A percentile compares a stretch with the other conserved stretches of the same genome.
phyloP scores from a whole-genome alignment of 2,888 invertebrate species.

The Apotomis capreana region DNA sequence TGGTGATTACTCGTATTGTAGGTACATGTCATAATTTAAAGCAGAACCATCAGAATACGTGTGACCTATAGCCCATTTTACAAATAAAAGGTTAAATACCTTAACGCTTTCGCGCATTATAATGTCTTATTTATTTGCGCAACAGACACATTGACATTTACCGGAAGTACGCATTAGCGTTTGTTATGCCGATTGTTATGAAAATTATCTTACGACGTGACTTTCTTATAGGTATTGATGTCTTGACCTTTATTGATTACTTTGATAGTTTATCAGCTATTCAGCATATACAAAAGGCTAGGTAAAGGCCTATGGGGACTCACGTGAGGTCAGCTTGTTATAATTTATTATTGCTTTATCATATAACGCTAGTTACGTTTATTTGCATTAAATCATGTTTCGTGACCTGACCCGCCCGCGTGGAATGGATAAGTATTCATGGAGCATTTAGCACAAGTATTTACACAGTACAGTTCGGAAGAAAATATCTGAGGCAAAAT shows the following conservation, averaged over 20 bases:
- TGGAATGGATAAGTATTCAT: conserved; percentile 22
- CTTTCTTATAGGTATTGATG: conserved; percentile 13
- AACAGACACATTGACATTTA: conserved; percentile 32
- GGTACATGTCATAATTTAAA: conserved; percentile 1
- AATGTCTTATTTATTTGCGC: conserved; percentile 23
- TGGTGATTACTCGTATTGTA: background rate
- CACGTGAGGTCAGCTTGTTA: conserved; percentile 25
- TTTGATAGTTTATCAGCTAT: too few species aligned
- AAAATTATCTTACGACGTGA: conserved; percentile 23
- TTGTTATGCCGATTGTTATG: conserved; percentile 35
- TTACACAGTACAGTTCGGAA: background rate
- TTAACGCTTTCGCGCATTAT: conserved; percentile 34
- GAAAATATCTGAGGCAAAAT: too few species aligned
- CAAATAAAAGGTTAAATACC: conserved; percentile 28
- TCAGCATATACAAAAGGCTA: conserved; percentile 11
- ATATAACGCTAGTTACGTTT: conserved; percentile 32
- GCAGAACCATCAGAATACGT: conserved; percentile 13
- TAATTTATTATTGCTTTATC: conserved; percentile 22
- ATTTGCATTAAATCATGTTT: conserved; percentile 23
- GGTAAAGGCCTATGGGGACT: conserved; percentile 1
- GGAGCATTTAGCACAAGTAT: background rate
- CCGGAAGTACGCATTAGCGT: conserved; percentile 21
- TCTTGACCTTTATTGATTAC: conserved; percentile 26
- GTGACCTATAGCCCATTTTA: background rate
- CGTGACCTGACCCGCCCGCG: conserved; percentile 37